Conservation (phyloP, 1,140 invertebrate species). For the Hermatobates lingyangjiaoensis region DNA sequence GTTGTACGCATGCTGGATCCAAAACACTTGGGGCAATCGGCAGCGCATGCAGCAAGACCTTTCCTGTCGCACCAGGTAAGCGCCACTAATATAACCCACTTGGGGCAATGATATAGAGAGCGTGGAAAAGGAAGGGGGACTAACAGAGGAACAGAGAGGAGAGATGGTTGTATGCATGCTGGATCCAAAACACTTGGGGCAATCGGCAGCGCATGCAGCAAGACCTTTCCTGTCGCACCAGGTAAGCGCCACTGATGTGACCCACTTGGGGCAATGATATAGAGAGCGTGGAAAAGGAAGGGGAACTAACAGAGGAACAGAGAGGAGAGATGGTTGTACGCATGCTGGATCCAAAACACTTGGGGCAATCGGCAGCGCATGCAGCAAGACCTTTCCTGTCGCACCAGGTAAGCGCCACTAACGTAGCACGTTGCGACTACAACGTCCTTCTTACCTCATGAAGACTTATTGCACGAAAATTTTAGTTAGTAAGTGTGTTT, state of each 20-base stretch:
- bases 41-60: conserved; percentile 62
- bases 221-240: no score
- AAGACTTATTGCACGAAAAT: no score
- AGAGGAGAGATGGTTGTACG: conserved; percentile 87
- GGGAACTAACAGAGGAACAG: conserved; percentile 73
- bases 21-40: conserved; percentile 59
- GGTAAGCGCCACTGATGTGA: no score
- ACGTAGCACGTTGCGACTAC: no score
- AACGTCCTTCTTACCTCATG: no score
- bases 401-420: no score
- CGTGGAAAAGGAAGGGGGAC: no score
- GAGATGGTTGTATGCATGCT: conserved; percentile 87
- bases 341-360: conserved; percentile 64
- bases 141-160: conserved; percentile 71
- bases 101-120: no score
- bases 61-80: conserved; percentile 52
- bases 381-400: conserved; percentile 66
- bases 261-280: no score
- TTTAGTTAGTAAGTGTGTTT: no score
- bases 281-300: no score
- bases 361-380: conserved; percentile 63
- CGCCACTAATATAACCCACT: no score
- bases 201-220: conserved; percentile 59
- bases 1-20: conserved; percentile 76
- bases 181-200: conserved; percentile 64